Percentiles rank a stretch among this genome's conserved stretches.
phyloP scores from a whole-genome alignment of 1,140 invertebrate species.

The Sycophaga agraensis region DNA sequence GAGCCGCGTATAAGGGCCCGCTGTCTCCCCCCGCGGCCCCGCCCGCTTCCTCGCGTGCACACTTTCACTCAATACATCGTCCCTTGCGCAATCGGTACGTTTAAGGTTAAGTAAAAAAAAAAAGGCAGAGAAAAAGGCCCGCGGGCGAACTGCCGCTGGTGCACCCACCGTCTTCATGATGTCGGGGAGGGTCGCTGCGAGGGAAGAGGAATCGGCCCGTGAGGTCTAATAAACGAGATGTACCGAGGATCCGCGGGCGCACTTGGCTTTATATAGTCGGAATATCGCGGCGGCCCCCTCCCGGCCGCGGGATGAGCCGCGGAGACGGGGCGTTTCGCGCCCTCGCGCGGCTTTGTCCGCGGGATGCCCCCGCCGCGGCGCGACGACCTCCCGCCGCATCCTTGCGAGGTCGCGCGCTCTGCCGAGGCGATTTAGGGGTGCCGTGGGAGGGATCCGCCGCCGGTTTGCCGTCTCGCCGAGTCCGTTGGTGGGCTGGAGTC shows the following conservation, averaged over 20 bases:
- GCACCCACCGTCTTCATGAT: constrained; percentile 27
- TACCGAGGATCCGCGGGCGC: constrained; percentile 9
- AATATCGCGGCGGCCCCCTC: not conserved
- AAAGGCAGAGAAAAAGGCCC: too few relatives aligned
- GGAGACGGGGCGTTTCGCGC: not conserved
- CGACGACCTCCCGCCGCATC: not conserved
- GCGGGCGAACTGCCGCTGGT: not conserved
- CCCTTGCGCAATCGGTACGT: too few relatives aligned
- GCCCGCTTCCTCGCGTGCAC: not conserved
- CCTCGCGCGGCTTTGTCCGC: not conserved
- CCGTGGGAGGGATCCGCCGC: too few relatives aligned
- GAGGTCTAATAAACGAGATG: constrained; percentile 11
- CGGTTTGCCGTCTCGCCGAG: too few relatives aligned
- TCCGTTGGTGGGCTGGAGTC: too few relatives aligned
- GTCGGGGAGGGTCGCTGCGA: not conserved
- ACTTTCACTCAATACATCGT: too few relatives aligned
- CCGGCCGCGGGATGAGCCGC: not conserved
- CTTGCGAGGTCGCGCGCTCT: not conserved
- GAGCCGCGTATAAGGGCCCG: not conserved
- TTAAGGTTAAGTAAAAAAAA: too few relatives aligned
- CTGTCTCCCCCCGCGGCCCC: not conserved
- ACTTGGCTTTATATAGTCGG: constrained; percentile 22
- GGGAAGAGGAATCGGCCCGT: not conserved
- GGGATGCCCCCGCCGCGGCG: not conserved
- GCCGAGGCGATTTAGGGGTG: not conserved